A percentile compares a stretch with the other conserved stretches of the same genome.
These are phyloP conservation scores for Novumbra hubbsi DNA, from an alignment of 2,797 vertebrate genomes.

Conservation along the genomic window DNA sequence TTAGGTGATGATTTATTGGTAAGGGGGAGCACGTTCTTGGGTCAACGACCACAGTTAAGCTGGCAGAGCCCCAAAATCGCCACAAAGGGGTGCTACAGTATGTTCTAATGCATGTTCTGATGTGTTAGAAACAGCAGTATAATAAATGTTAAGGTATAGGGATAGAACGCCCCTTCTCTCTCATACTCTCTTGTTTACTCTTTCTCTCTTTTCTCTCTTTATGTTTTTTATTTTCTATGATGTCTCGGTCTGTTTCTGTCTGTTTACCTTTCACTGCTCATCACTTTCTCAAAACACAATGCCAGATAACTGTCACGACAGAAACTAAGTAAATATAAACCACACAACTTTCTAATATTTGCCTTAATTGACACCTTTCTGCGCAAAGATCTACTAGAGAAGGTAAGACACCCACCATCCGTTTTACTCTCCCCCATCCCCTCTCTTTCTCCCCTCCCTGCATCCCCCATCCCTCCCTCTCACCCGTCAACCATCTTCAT, in stretches of 20 bases:
- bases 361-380: slow-evolving; percentile 77
- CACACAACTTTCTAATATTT: slow-evolving; percentile 33
- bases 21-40: too few species aligned
- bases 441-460: slow-evolving; percentile 8
- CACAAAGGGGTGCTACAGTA: not conserved
- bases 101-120: not conserved
- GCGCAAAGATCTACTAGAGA: slow-evolving; percentile 91
- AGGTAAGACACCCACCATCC: slow-evolving; percentile 71
- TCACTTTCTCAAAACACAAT: not conserved
- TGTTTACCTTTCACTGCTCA: not conserved
- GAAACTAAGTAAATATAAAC: not conserved
- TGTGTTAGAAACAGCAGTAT: not conserved
- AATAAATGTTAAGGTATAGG: not conserved
- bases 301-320: not conserved
- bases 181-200: not conserved
- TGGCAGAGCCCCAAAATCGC: too few species aligned
- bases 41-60: too few species aligned
- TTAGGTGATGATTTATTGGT: not conserved
- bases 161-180: not conserved
- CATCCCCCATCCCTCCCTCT: slow-evolving; percentile 21
- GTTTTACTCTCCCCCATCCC: not conserved
- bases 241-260: not conserved
- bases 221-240: not conserved
- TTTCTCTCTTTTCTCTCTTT: not conserved
- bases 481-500: not conserved